These are phyloP conservation scores for Cantharis rufa DNA, from an alignment of 2,888 invertebrate species.

Conservation along the genomic window DNA sequence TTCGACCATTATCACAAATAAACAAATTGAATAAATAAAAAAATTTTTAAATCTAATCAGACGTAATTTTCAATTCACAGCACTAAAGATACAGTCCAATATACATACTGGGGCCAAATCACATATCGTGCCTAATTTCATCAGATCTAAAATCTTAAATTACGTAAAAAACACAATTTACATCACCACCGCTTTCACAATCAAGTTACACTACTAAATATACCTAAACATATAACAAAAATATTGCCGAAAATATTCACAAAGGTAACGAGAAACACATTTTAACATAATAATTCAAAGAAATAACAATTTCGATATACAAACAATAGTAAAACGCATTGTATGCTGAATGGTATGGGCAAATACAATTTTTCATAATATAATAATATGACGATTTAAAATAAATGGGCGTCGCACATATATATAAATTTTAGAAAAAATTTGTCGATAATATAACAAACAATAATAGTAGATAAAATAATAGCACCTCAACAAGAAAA, in stretches of 20 bases:
- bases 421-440: too few relatives aligned
- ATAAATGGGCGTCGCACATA: too few relatives aligned
- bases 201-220: conserved; percentile 7
- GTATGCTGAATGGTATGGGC: not conserved
- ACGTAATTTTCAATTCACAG: conserved; percentile 54
- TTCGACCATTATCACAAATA: conserved; percentile 56
- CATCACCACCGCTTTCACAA: conserved; percentile 10
- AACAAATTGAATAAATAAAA: conserved; percentile 45
- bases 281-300: not conserved
- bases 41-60: conserved; percentile 52
- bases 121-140: conserved; percentile 31
- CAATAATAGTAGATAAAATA: not conserved
- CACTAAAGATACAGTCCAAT: conserved; percentile 56
- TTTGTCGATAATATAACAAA: not conserved
- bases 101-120: conserved; percentile 31
- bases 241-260: not conserved
- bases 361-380: not conserved
- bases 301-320: not conserved
- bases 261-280: not conserved
- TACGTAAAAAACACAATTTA: conserved; percentile 18
- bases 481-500: not conserved
- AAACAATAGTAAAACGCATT: not conserved
- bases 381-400: too few relatives aligned
- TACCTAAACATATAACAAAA: not conserved
- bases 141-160: conserved; percentile 28